Evolutionary conservation across 2,797 vertebrate genomes (phyloP), one percentile per base, ranked within the genome.

Genomic region (Ispidina lecontei): DNA sequence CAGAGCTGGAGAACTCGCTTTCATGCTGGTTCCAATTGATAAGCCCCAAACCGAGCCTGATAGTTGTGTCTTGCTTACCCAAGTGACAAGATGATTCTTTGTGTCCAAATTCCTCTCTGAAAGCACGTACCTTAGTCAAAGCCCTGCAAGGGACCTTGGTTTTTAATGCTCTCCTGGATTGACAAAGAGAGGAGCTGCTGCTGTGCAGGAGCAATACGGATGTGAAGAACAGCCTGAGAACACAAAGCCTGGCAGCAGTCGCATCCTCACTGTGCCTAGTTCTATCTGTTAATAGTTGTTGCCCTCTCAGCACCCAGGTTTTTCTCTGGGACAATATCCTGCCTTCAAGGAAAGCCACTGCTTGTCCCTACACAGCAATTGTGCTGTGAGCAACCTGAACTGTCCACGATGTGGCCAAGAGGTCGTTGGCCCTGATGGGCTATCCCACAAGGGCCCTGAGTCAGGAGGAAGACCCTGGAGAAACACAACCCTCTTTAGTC

Each of bases 1-100:
- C 0, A 1, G 68, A 94, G 91, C 93, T 68, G 88, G 41, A 84
- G 87, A 92, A 59, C 75, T 84, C 58, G 20, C 90, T 91, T 69
- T 84, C 92, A 70, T 59, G 82, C 95, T 87, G 94, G 54, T 41
- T 95, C 84, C 82, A 51, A 72, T 41, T 92, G 95, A 95, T 91
- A 93, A 96, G 92, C 75, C 81, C 92, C 84, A 59, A 93, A 67
- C 49, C 0, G 19, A 93, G 87, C 62, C 83, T 10, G 52, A 85
- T 47, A 59, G 8, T 47, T 58, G 71, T 64, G 78, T 65, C 87
- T 90, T 43, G 13, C 76, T 89, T 92, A 74, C 87, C 58, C 65
- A 31, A 73, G 75, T 83, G 84, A 92, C 87, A 77, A 91, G 64
- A 64, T 2, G 0, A 31, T 39, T 89, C 84, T 84, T 65, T 64